These are phyloP conservation scores for Hedychridium roseum DNA, from an alignment of 2,888 invertebrate genomes.

Conservation along the genomic window DNA sequence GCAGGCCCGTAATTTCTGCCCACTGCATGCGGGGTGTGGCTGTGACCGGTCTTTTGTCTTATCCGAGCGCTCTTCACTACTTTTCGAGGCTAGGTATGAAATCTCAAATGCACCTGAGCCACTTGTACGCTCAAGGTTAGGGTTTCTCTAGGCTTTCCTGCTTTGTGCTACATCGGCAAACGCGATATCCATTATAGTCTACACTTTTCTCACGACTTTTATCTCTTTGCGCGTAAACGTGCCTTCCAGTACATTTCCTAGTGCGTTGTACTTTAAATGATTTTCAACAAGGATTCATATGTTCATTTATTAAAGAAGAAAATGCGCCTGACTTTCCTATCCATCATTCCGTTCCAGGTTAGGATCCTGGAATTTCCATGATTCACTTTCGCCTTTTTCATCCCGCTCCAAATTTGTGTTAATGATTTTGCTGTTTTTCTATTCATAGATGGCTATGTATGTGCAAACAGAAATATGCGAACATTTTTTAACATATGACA, in stretches of 20 bases:
- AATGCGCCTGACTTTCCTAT: too few relatives aligned
- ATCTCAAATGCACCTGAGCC: slow-evolving; percentile 15
- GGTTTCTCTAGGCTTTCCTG: slow-evolving; percentile 12
- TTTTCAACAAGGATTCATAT: not conserved
- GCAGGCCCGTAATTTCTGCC: slow-evolving; percentile 5
- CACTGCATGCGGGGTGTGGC: slow-evolving; percentile 41
- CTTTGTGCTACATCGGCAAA: not conserved
- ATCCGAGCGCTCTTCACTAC: too few relatives aligned
- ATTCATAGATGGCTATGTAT: not conserved
- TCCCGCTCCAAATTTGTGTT: too few relatives aligned
- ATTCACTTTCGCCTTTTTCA: too few relatives aligned
- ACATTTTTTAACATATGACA: not conserved
- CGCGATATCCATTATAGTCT: not conserved
- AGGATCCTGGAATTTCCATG: not conserved
- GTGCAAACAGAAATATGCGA: not conserved
- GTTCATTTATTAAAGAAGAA: not conserved
- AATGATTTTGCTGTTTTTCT: too few relatives aligned
- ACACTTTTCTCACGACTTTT: not conserved
- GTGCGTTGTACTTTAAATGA: not conserved
- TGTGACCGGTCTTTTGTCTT: slow-evolving; percentile 29
- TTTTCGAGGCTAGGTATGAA: slow-evolving; percentile 35
- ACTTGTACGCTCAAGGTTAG: slow-evolving; percentile 36
- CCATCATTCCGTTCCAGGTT: not conserved
- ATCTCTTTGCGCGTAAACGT: not conserved
- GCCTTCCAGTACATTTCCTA: not conserved